These are phyloP conservation scores for Neosilurus mollespiculum DNA, from an alignment of 2,797 vertebrate species.

Conservation along the genomic window DNA sequence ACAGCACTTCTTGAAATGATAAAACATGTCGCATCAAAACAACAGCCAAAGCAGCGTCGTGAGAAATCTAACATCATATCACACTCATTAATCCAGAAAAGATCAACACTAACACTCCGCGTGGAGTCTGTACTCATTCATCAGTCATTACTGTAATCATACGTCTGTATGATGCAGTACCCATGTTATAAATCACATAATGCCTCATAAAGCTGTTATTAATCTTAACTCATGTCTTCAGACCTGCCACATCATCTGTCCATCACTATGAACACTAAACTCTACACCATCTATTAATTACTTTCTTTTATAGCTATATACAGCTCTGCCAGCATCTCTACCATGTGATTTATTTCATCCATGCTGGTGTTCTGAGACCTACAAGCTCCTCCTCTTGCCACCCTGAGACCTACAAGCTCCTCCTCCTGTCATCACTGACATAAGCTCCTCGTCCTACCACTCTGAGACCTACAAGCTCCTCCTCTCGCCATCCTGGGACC, in stretches of 20 bases:
- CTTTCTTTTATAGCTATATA: not conserved
- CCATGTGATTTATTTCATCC: too few relatives aligned
- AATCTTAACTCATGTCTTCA: too few relatives aligned
- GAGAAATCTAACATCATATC: constrained; percentile 65
- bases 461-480: not conserved
- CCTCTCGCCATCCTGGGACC: not conserved
- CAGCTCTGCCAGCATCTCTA: not conserved
- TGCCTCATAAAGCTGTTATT: constrained; percentile 7
- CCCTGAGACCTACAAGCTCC: not conserved
- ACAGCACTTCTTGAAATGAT: constrained; percentile 96
- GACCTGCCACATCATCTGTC: not conserved
- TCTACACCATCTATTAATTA: not conserved
- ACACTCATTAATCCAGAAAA: constrained; percentile 43
- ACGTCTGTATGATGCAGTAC: not conserved
- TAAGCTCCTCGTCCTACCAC: not conserved
- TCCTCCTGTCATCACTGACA: not conserved
- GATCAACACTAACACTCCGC: not conserved
- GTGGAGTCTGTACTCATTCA: not conserved
- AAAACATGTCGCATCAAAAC: constrained; percentile 88
- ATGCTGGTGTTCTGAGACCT: not conserved
- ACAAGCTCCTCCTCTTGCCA: not conserved
- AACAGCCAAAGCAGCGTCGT: constrained; percentile 67
- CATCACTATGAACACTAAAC: not conserved
- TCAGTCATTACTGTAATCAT: not conserved
- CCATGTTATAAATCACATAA: not conserved